Base-by-base conservation (phyloP, 2,888 invertebrate species). In the Octonoba sinensis region DNA sequence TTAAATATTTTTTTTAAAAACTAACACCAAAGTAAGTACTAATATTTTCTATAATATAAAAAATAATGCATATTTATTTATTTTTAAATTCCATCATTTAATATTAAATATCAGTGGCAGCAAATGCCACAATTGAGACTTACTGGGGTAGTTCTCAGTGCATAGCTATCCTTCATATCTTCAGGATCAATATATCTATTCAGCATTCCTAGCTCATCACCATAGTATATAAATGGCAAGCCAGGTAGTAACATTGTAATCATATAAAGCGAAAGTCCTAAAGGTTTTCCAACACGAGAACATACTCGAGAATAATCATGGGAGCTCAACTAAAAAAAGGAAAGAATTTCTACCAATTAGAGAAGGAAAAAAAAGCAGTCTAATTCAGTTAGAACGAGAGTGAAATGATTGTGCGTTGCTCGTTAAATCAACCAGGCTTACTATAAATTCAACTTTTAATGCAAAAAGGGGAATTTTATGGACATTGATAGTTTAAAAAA, bases 191-290 rank as follows among this genome's bases (percentile, higher is more conserved):
- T 62, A 27, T 49, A 15, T 11, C 18, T 49, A 78, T 85, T 73
- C 36, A 65, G 56, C 83, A 84, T 85, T 51, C 85, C 85, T 15
- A 84, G 36, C 49, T 85, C 85, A 81, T 85, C 85, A 16, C 85
- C 85, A 70, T 84, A 85, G 36, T 84, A 85, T 47, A 74, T 60
- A 56, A 85, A 66, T 11, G 85, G 84, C n/a, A 83, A 79, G 3
- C 85, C 84, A 18, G 81, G 84, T 56, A 82, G 59, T 46, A 84
- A 15, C 56, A 84, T 57, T 6, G 59, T 65, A n/a, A 84, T 20
- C 74, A 82, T 82, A 4, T 71, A 69, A 4, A 85, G 64, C 3
- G 73, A 76, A 59, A 73, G 71, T 8, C 69, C 69, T n/a, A 84
- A 62, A 44, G 60, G 44, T 6, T 64, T 65, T 1, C 82, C 84